These are phyloP conservation scores for Drosophila tanythrix DNA, from an alignment of 2,888 invertebrate species.

Conservation along the genomic window DNA sequence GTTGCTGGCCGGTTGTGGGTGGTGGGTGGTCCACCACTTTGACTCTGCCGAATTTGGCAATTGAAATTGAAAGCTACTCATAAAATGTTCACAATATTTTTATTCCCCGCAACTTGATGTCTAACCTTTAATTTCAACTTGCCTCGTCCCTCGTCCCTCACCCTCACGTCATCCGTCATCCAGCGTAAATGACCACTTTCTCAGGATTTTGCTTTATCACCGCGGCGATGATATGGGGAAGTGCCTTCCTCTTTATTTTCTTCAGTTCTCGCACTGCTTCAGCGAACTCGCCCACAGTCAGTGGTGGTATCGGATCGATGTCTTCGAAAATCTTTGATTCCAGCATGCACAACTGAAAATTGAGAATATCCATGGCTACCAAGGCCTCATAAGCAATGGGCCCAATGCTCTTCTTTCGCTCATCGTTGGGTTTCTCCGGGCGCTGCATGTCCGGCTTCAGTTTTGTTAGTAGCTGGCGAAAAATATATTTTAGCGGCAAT, in stretches of 20 bases:
- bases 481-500: conserved; percentile 14
- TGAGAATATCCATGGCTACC: conserved; percentile 9
- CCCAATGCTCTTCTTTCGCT: neutral
- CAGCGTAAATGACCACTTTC: neutral
- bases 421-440: neutral
- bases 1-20: neutral
- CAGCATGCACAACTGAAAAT: conserved; percentile 15
- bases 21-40: conserved; percentile 31
- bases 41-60: conserved; percentile 62
- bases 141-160: neutral
- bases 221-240: neutral
- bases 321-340: conserved; percentile 24
- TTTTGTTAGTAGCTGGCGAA: neutral
- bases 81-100: conserved; percentile 30
- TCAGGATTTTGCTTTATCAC: neutral
- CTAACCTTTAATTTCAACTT: neutral
- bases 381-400: neutral
- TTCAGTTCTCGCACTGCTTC: neutral
- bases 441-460: neutral
- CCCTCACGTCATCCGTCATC: neutral
- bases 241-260: neutral
- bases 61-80: conserved; percentile 61
- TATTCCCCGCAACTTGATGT: conserved; percentile 15
- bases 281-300: conserved; percentile 6
- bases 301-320: conserved; percentile 3